Percentiles rank a stretch among this genome's conserved stretches.
These are phyloP conservation scores for Lipophrys pholis DNA, from an alignment of 2,113 vertebrate species.

Conservation along the genomic window DNA sequence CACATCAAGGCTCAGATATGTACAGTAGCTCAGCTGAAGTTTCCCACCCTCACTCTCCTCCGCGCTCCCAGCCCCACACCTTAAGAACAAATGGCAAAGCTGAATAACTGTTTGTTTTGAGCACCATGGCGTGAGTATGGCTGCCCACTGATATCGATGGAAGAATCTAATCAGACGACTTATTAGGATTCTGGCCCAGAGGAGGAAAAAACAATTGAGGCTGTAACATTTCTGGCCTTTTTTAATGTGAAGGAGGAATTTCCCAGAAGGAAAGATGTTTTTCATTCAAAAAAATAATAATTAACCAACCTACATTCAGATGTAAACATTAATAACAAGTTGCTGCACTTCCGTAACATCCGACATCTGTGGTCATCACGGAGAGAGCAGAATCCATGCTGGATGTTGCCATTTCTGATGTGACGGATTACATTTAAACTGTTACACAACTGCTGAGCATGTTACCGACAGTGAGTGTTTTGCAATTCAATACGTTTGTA, in stretches of 20 bases:
- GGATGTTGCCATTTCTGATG: background rate
- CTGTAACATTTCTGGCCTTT: slow-evolving; percentile 35
- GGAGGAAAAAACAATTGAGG: slow-evolving; percentile 71
- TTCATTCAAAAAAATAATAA: slow-evolving; percentile 1
- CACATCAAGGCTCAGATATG: slow-evolving; percentile 82
- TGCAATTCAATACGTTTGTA: no score
- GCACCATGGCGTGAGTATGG: slow-evolving; percentile 75
- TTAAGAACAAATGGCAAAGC: slow-evolving; percentile 74
- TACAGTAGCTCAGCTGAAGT: slow-evolving; percentile 69
- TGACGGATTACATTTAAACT: no score
- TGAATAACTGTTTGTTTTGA: slow-evolving; percentile 77
- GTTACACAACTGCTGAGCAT: no score
- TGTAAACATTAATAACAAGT: background rate
- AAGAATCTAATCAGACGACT: slow-evolving; percentile 75
- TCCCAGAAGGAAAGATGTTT: slow-evolving; percentile 5
- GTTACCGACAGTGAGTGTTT: no score
- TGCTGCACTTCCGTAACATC: background rate
- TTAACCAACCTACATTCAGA: background rate
- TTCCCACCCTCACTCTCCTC: slow-evolving; percentile 74
- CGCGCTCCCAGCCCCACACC: slow-evolving; percentile 65
- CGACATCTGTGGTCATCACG: background rate
- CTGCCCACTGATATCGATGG: slow-evolving; percentile 67
- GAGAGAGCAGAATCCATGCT: background rate
- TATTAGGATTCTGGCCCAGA: slow-evolving; percentile 66
- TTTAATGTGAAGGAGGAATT: slow-evolving; percentile 23